phyloP scores from a whole-genome alignment of 2,797 vertebrate species.

The Emydoidea blandingii region DNA sequence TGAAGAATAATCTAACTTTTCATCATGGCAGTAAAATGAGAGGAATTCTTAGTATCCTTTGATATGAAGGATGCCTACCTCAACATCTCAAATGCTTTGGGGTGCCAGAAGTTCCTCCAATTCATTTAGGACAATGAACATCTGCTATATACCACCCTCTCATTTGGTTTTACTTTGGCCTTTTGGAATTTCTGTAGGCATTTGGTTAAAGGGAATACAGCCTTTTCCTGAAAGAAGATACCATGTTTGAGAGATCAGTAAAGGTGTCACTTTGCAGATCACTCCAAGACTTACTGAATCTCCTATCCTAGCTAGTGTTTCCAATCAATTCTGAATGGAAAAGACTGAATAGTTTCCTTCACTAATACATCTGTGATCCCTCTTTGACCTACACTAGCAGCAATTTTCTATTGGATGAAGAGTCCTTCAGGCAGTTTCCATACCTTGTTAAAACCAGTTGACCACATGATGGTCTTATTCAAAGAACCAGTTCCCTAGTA shows the following conservation, averaged over 20 bases:
- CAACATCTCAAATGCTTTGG: neutral
- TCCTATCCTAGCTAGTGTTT: neutral
- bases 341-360: too few relatives aligned
- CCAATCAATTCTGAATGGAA: neutral
- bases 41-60: neutral
- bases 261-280: neutral
- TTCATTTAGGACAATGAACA: neutral
- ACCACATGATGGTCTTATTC: too few relatives aligned
- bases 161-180: neutral
- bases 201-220: neutral
- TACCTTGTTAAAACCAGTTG: too few relatives aligned
- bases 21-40: neutral
- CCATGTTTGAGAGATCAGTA: neutral
- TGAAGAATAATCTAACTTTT: neutral
- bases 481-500: too few relatives aligned
- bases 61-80: neutral
- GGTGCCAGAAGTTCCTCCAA: neutral
- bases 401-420: too few relatives aligned
- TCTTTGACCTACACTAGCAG: too few relatives aligned
- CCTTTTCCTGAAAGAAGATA: neutral
- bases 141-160: neutral
- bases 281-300: neutral
- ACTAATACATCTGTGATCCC: too few relatives aligned
- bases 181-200: neutral
- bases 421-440: too few relatives aligned